Evolutionary conservation across 2,797 vertebrate genomes (phyloP).

Genomic region (Anguilla obscura): DNA sequence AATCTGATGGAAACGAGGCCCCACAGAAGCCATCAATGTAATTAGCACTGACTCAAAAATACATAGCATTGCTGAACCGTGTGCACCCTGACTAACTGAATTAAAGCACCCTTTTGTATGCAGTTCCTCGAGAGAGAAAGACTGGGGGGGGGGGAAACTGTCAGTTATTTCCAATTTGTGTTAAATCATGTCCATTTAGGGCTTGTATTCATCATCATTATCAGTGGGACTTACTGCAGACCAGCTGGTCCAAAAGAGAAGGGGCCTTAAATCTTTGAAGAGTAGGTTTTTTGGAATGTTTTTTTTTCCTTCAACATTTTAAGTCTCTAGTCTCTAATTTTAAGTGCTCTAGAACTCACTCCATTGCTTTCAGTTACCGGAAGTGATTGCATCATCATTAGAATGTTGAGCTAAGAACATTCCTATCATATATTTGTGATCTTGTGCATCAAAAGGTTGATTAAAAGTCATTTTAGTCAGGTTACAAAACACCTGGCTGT

Average conservation of each 20-base stretch:
- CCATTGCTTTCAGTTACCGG: too few species aligned
- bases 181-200: conserved; percentile 1
- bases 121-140: not conserved
- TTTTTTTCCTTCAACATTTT: too few species aligned
- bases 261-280: too few species aligned
- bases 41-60: not conserved
- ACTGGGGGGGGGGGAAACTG: not conserved
- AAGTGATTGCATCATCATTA: too few species aligned
- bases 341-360: too few species aligned
- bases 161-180: not conserved
- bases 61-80: not conserved
- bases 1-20: not conserved
- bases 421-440: too few species aligned
- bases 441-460: not conserved
- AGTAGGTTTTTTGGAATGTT: too few species aligned
- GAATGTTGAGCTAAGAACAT: too few species aligned
- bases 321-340: too few species aligned
- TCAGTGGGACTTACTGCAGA: not conserved
- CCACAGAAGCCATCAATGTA: conserved; percentile 5
- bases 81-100: conserved; percentile 5
- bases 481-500: not conserved
- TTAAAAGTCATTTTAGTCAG: not conserved
- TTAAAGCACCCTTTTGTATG: not conserved
- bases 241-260: not conserved
- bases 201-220: not conserved